phyloP scores from a whole-genome alignment of 1,140 invertebrate genomes.

The Adoxophyes honmai region DNA sequence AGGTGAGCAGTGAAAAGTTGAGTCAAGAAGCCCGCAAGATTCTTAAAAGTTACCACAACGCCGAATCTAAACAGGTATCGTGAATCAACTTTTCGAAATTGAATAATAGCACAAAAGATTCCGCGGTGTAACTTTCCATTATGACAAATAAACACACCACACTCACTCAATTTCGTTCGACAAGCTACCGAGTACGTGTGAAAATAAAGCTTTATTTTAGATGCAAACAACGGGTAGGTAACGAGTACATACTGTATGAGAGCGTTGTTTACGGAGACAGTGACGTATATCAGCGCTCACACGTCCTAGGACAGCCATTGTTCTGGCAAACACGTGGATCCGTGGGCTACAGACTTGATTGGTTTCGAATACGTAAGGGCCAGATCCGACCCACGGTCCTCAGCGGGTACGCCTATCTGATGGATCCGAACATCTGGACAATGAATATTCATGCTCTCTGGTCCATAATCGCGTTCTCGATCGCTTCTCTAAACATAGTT shows the following conservation, averaged over 20 bases:
- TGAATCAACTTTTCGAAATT: too few species aligned
- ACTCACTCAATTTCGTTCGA: not conserved
- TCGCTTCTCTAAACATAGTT: constrained; percentile 32
- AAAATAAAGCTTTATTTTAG: not conserved
- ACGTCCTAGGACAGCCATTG: not conserved
- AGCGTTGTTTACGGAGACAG: not conserved
- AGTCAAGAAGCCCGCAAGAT: too few species aligned
- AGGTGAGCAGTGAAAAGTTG: too few species aligned
- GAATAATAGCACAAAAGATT: too few species aligned
- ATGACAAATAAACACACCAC: too few species aligned
- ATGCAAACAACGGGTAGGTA: not conserved
- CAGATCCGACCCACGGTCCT: not conserved
- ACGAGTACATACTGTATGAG: not conserved
- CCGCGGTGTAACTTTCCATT: too few species aligned
- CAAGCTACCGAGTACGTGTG: not conserved
- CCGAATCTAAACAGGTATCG: too few species aligned
- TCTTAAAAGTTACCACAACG: too few species aligned
- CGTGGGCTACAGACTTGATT: constrained; percentile 9
- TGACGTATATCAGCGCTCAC: constrained; percentile 9
- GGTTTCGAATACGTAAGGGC: constrained; percentile 1
- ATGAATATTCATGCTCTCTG: constrained; percentile 46
- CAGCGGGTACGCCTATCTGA: not conserved
- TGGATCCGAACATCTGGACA: constrained; percentile 34
- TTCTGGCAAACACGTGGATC: not conserved
- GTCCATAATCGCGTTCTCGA: constrained; percentile 41